phyloP scores from a whole-genome alignment of 1,140 invertebrate species.

The Eriocheir sinensis region DNA sequence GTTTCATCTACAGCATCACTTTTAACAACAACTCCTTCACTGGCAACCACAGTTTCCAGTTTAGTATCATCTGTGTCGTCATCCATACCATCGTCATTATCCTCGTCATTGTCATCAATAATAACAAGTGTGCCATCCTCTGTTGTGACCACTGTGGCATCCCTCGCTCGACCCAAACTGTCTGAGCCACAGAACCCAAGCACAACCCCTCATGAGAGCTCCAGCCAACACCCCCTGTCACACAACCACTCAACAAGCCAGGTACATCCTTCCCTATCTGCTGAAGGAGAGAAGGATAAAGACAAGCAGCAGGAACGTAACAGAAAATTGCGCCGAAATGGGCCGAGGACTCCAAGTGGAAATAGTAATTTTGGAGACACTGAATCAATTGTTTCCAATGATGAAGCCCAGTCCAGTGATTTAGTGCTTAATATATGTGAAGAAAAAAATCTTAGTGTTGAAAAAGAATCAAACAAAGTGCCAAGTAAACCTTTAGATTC shows the following conservation, averaged over 20 bases:
- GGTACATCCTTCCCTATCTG: constrained; percentile 29
- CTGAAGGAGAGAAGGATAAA: constrained; percentile 66
- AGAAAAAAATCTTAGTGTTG: constrained; percentile 77
- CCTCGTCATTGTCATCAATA: constrained; percentile 57
- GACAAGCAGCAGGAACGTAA: constrained; percentile 73
- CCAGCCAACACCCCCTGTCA: constrained; percentile 56
- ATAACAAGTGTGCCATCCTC: constrained; percentile 65
- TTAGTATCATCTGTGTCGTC: constrained; percentile 45
- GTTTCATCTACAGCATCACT: constrained; percentile 55
- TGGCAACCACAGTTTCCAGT: constrained; percentile 33
- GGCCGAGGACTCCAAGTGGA: constrained; percentile 75
- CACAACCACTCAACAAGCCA: constrained; percentile 53
- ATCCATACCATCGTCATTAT: constrained; percentile 59
- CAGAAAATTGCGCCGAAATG: constrained; percentile 69
- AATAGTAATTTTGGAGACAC: constrained; percentile 77
- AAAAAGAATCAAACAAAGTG: constrained; percentile 72
- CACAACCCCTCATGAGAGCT: constrained; percentile 45
- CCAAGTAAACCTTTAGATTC: constrained; percentile 76
- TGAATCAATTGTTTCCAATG: constrained; percentile 76
- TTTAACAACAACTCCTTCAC: constrained; percentile 42
- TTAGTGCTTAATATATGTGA: constrained; percentile 77
- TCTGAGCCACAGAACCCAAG: constrained; percentile 54
- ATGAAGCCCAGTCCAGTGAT: constrained; percentile 73
- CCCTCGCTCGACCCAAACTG: constrained; percentile 55
- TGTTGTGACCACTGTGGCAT: constrained; percentile 42